These are phyloP conservation scores for Sipha flava DNA, from an alignment of 1,140 invertebrate species.

Conservation along the genomic window DNA sequence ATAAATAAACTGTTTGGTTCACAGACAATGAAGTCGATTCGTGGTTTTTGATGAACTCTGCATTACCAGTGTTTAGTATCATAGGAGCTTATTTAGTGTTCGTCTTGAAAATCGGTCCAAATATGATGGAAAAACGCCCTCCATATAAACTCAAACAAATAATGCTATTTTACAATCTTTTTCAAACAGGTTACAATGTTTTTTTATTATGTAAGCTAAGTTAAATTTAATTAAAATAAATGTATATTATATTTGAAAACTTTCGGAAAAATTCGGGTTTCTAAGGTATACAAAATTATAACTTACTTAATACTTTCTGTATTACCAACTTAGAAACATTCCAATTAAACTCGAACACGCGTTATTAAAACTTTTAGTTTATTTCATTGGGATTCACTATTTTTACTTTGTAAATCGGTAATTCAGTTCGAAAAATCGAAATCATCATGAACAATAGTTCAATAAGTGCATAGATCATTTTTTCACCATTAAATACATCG, in stretches of 20 bases:
- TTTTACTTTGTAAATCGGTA: no score
- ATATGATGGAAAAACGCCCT: slow-evolving; percentile 58
- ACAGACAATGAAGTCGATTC: slow-evolving; percentile 54
- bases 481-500: no score
- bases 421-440: no score
- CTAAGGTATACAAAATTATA: no score
- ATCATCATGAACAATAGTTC: no score
- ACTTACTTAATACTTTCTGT: no score
- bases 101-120: slow-evolving; percentile 61
- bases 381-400: no score
- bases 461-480: no score
- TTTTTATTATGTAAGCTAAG: slow-evolving; percentile 55
- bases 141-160: slow-evolving; percentile 55
- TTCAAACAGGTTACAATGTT: slow-evolving; percentile 58
- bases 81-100: slow-evolving; percentile 55
- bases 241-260: background rate
- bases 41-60: slow-evolving; percentile 65
- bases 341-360: no score
- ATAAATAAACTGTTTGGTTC: slow-evolving; percentile 35
- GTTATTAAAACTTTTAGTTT: no score
- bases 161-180: slow-evolving; percentile 60
- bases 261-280: no score
- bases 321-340: no score
- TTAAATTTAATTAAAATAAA: slow-evolving; percentile 18
- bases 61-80: slow-evolving; percentile 56